These are phyloP conservation scores for Callyntrura sp. DNA, from an alignment of 2,888 invertebrate genomes.

Conservation along the genomic window DNA sequence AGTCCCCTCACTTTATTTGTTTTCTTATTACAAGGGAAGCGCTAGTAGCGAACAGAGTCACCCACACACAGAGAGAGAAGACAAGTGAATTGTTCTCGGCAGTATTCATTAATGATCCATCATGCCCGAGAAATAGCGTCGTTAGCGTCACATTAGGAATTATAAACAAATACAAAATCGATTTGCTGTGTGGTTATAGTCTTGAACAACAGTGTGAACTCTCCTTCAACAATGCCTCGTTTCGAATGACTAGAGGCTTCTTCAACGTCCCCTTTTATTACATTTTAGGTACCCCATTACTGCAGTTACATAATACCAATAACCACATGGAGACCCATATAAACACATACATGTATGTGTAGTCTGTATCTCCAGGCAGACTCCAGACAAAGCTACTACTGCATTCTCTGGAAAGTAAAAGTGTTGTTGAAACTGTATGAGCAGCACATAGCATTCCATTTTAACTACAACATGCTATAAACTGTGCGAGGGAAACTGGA, in stretches of 20 bases:
- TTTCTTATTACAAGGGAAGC: neutral
- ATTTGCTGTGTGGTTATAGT: constrained; percentile 35
- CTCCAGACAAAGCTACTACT: too few relatives aligned
- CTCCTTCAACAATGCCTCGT: neutral
- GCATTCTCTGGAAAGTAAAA: too few relatives aligned
- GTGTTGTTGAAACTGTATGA: constrained; percentile 28
- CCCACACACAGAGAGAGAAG: too few relatives aligned
- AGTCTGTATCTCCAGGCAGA: too few relatives aligned
- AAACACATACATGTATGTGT: neutral
- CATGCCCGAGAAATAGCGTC: constrained; percentile 16
- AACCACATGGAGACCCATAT: neutral
- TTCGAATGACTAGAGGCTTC: constrained; percentile 23
- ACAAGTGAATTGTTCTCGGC: neutral
- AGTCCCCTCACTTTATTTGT: neutral
- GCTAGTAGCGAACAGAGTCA: neutral
- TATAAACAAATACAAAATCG: constrained; percentile 66
- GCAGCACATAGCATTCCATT: neutral
- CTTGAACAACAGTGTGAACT: constrained; percentile 14
- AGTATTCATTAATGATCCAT: constrained; percentile 49
- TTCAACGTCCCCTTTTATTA: constrained; percentile 25
- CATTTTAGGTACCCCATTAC: constrained; percentile 20
- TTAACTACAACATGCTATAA: constrained; percentile 6
- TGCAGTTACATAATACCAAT: constrained; percentile 25
- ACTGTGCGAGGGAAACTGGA: neutral
- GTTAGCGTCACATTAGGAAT: constrained; percentile 65